phyloP scores from a whole-genome alignment of 1,140 invertebrate genomes.

The Lordiphosa stackelbergi region DNA sequence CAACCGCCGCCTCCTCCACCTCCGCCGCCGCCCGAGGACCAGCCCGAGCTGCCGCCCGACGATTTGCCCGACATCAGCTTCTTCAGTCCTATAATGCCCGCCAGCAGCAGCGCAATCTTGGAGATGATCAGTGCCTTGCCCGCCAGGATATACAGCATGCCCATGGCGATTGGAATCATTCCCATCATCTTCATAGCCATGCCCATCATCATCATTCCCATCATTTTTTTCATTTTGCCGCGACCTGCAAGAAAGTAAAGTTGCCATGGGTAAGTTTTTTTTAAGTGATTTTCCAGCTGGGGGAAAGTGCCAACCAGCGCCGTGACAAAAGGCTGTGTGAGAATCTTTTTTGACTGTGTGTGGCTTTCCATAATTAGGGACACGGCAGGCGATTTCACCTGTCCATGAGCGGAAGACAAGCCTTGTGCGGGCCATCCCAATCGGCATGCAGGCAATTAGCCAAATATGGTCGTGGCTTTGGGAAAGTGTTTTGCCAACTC shows the following conservation, averaged over 20 bases:
- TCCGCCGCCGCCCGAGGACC: conserved; percentile 79
- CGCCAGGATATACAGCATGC: conserved; percentile 84
- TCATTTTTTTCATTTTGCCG: conserved; percentile 89
- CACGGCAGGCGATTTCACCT: conserved; percentile 55
- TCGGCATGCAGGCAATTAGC: conserved; percentile 43
- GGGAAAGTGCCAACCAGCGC: conserved; percentile 49
- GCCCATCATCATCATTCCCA: conserved; percentile 89
- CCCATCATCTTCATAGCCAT: conserved; percentile 86
- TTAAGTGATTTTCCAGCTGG: conserved; percentile 18
- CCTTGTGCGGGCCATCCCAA: conserved; percentile 12
- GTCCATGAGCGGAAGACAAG: conserved; percentile 3
- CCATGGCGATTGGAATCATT: conserved; percentile 85
- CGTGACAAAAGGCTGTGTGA: conserved; percentile 47
- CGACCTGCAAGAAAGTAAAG: conserved; percentile 78
- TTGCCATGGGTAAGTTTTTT: conserved; percentile 9
- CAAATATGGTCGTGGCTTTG: conserved; percentile 53
- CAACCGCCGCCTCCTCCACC: conserved; percentile 81
- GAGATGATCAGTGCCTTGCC: conserved; percentile 88
- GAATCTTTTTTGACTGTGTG: conserved; percentile 54
- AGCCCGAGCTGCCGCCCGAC: conserved; percentile 78
- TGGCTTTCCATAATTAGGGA: conserved; percentile 67
- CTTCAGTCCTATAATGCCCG: conserved; percentile 88
- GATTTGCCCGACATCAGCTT: conserved; percentile 84
- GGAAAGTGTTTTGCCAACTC: conserved; percentile 57
- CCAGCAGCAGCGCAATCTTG: conserved; percentile 86